Evolutionary conservation across 1,140 invertebrate species (phyloP).

Genomic region (Pectinophora gossypiella): DNA sequence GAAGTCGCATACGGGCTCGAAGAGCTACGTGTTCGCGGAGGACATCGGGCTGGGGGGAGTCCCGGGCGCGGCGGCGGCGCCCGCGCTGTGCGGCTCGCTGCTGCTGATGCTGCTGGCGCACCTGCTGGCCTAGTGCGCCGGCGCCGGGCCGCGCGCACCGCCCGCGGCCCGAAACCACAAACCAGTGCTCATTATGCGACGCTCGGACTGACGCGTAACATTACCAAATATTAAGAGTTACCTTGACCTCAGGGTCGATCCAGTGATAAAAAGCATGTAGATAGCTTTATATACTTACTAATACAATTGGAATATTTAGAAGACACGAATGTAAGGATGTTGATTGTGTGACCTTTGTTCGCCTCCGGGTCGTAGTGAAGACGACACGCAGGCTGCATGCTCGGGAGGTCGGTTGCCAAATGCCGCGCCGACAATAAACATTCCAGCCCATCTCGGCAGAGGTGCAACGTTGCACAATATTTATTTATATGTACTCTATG

Average conservation of each 20-base stretch:
- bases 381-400: conserved; percentile 31
- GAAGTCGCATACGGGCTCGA: conserved; percentile 72
- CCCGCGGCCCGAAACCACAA: conserved; percentile 28
- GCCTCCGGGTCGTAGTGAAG: conserved; percentile 16
- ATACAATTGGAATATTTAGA: conserved; percentile 8
- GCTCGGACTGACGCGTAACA: conserved; percentile 53
- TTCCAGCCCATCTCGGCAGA: conserved; percentile 33
- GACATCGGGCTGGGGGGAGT: conserved; percentile 26
- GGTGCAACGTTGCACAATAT: conserved; percentile 19
- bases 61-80: conserved; percentile 30
- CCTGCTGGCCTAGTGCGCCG: conserved; percentile 47
- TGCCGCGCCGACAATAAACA: conserved; percentile 50
- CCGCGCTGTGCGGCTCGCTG: conserved; percentile 39
- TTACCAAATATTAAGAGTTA: conserved; percentile 72
- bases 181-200: conserved; percentile 29
- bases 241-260: conserved; percentile 58
- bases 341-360: conserved; percentile 32
- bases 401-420: conserved; percentile 59
- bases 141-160: conserved; percentile 10
- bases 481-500: conserved; percentile 22
- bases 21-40: conserved; percentile 79
- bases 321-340: conserved; percentile 13
- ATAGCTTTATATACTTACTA: conserved; percentile 51
- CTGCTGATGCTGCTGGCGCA: conserved; percentile 42
- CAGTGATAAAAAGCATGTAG: conserved; percentile 67